Conservation (phyloP, 2,113 vertebrate genomes). For the Elephas maximus region DNA sequence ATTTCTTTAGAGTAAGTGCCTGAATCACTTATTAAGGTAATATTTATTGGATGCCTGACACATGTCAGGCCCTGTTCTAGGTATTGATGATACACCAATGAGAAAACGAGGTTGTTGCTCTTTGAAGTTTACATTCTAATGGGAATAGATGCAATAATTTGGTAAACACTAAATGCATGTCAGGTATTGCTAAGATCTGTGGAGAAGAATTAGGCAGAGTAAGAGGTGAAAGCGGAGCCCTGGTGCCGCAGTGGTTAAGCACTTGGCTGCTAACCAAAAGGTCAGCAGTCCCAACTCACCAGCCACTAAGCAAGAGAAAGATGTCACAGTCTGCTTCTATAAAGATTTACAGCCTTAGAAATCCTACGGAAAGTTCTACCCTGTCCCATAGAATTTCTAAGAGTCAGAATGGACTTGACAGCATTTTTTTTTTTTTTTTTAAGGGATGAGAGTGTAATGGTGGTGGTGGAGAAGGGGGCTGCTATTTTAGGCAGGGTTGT, state of each 20-base stretch:
- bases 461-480: not conserved
- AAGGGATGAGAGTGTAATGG: not conserved
- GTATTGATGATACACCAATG: not conserved
- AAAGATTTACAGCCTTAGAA: not conserved
- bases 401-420: not conserved
- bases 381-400: not conserved
- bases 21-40: not conserved
- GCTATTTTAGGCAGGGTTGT: not conserved
- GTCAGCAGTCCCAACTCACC: not conserved
- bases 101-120: not conserved
- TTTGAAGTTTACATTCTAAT: not conserved
- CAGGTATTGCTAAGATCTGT: not conserved
- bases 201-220: not conserved
- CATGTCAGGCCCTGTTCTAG: not conserved
- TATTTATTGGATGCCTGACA: not conserved
- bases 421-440: no score
- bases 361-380: not conserved
- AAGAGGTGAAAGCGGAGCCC: not conserved
- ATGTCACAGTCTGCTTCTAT: not conserved
- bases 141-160: not conserved
- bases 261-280: no score
- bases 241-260: not conserved
- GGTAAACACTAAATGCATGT: not conserved
- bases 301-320: no score
- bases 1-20: not conserved